These are phyloP conservation scores for Pardalotus punctatus DNA, from an alignment of 2,113 vertebrate genomes.

Conservation along the genomic window DNA sequence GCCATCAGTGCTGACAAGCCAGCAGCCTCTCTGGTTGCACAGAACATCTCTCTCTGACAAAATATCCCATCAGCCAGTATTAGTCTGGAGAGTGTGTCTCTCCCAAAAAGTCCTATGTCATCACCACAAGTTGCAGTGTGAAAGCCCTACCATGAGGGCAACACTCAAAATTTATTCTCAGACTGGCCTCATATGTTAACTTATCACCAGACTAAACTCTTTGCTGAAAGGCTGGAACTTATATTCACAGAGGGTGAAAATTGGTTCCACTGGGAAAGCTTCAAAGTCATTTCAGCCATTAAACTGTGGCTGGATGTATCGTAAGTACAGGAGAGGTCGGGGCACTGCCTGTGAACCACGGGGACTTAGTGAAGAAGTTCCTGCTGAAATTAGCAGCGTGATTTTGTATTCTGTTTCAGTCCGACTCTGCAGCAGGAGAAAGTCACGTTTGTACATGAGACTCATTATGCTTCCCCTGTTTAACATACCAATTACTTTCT, in stretches of 20 bases:
- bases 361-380: conserved; percentile 48
- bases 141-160: conserved; percentile 44
- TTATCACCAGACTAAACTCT: conserved; percentile 56
- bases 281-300: conserved; percentile 72
- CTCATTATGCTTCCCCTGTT: conserved; percentile 44
- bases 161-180: conserved; percentile 52
- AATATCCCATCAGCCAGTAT: conserved; percentile 14
- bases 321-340: conserved; percentile 57
- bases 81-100: background rate
- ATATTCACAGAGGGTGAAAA: conserved; percentile 72
- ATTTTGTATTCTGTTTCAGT: conserved; percentile 36
- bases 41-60: conserved; percentile 1
- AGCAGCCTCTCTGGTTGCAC: conserved; percentile 21
- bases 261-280: conserved; percentile 68
- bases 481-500: conserved; percentile 49
- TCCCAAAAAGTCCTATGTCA: conserved; percentile 26
- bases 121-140: background rate
- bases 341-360: conserved; percentile 17
- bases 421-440: background rate
- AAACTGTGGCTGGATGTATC: conserved; percentile 68
- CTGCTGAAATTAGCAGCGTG: background rate
- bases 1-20: conserved; percentile 20
- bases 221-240: conserved; percentile 51
- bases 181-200: conserved; percentile 57
- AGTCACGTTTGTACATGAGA: conserved; percentile 31